Conservation (phyloP, 2,888 invertebrate genomes). For the Spodoptera littoralis region DNA sequence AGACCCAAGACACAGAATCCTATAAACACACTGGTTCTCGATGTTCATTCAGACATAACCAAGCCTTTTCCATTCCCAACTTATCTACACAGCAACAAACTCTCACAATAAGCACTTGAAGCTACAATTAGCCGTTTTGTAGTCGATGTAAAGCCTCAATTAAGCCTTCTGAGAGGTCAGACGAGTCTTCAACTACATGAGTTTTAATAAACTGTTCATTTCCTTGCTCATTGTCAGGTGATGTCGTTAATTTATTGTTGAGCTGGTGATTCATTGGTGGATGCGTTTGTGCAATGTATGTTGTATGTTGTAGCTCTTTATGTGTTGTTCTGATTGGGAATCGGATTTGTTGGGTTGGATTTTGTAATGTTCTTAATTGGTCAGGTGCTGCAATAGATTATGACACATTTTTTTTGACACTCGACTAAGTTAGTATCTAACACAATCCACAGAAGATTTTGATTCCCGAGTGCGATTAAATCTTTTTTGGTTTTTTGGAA, state of each 20-base stretch:
- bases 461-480: too few species aligned
- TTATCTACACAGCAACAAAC: slow-evolving; percentile 60
- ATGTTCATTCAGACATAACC: neutral
- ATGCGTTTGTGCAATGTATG: slow-evolving; percentile 21
- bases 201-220: slow-evolving; percentile 76
- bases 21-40: too few species aligned
- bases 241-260: slow-evolving; percentile 69
- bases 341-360: too few species aligned
- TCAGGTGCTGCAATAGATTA: too few species aligned
- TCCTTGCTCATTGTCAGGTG: slow-evolving; percentile 67
- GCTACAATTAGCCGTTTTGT: slow-evolving; percentile 87
- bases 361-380: too few species aligned
- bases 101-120: slow-evolving; percentile 81
- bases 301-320: too few species aligned
- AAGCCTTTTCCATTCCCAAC: slow-evolving; percentile 58
- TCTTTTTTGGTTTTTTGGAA: too few species aligned
- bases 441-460: too few species aligned
- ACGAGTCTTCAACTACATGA: slow-evolving; percentile 63
- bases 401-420: too few species aligned
- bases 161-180: slow-evolving; percentile 78
- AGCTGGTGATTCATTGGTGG: slow-evolving; percentile 50
- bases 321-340: too few species aligned
- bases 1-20: too few species aligned
- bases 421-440: too few species aligned
- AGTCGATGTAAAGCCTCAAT: slow-evolving; percentile 83